A percentile compares a stretch with the other conserved stretches of the same genome.
Evolutionary conservation across 2,888 invertebrate genomes (phyloP).

Genomic region (Scaptomyza caliginosa): DNA sequence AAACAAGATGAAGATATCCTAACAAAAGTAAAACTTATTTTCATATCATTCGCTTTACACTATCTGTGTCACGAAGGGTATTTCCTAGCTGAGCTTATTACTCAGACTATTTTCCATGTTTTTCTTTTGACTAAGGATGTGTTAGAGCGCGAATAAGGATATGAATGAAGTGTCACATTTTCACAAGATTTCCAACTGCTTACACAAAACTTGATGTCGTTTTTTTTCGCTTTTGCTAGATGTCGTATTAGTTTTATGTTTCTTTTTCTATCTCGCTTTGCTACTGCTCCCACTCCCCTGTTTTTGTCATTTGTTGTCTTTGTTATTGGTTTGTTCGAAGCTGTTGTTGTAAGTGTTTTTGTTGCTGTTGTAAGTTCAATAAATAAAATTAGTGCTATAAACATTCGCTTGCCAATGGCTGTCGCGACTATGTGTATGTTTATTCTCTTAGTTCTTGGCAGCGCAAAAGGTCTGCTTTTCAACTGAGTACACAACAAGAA

Average conservation of each 20-base stretch:
- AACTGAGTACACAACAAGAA: conserved; percentile 37
- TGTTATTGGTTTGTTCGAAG: conserved; percentile 15
- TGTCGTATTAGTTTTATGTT: conserved; percentile 68
- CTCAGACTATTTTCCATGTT: neutral
- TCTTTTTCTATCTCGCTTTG: conserved; percentile 16
- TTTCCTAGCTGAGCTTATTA: neutral
- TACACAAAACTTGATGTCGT: conserved; percentile 32
- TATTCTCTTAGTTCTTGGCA: conserved; percentile 14
- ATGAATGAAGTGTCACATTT: conserved; percentile 73
- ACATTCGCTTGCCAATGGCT: conserved; percentile 68
- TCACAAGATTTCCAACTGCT: conserved; percentile 63
- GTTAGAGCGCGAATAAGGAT: conserved; percentile 36
- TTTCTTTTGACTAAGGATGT: neutral
- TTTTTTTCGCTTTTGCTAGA: conserved; percentile 34
- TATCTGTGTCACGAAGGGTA: neutral
- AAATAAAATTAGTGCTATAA: conserved; percentile 77
- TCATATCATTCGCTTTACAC: too few species aligned
- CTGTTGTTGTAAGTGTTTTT: conserved; percentile 6
- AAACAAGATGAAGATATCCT: neutral
- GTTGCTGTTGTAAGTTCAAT: conserved; percentile 66
- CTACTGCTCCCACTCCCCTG: neutral
- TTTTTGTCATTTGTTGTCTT: conserved; percentile 11
- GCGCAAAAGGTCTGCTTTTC: neutral
- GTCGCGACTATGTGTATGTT: conserved; percentile 14
- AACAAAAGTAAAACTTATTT: too few species aligned